These are phyloP conservation scores for Neolamprologus toae DNA, from an alignment of 2,113 vertebrate genomes.

Conservation along the genomic window DNA sequence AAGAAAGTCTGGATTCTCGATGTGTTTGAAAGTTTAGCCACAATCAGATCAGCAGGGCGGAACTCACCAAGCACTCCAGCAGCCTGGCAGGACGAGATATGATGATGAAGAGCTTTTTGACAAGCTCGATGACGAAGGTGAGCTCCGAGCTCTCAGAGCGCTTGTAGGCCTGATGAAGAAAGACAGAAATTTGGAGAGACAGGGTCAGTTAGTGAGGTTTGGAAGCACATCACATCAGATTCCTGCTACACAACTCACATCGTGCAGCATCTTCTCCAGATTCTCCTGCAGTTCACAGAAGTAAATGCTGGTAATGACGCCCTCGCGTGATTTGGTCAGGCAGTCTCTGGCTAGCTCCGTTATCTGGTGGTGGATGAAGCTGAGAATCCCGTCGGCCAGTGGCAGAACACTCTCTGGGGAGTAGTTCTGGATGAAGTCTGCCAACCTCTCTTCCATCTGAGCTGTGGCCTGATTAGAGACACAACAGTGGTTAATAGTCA, in stretches of 20 bases:
- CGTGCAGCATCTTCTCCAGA: conserved; percentile 85
- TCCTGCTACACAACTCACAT: conserved; percentile 71
- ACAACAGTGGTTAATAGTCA: background rate
- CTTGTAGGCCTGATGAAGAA: conserved; percentile 78
- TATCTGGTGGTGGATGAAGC: conserved; percentile 96
- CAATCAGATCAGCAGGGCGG: background rate
- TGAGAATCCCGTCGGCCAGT: conserved; percentile 88
- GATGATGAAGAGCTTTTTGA: conserved; percentile 91
- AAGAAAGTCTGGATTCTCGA: background rate
- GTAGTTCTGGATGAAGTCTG: conserved; percentile 79
- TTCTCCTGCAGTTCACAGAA: conserved; percentile 95
- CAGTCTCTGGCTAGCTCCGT: conserved; percentile 89
- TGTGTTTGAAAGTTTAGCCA: background rate
- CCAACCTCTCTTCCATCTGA: conserved; percentile 91
- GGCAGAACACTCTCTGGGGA: conserved; percentile 83
- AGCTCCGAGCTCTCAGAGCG: conserved; percentile 88
- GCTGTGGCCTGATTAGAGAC: conserved; percentile 79
- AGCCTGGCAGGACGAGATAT: conserved; percentile 88
- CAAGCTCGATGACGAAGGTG: conserved; percentile 86
- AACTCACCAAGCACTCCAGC: conserved; percentile 88
- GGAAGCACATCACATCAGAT: background rate
- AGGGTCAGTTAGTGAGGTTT: background rate
- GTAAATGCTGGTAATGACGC: conserved; percentile 87
- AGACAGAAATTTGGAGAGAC: background rate
- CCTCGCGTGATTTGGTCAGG: conserved; percentile 84